Evolutionary conservation across 2,888 invertebrate species (phyloP), one percentile per base, ranked within the genome.

Genomic region (Tinea semifulvella): DNA sequence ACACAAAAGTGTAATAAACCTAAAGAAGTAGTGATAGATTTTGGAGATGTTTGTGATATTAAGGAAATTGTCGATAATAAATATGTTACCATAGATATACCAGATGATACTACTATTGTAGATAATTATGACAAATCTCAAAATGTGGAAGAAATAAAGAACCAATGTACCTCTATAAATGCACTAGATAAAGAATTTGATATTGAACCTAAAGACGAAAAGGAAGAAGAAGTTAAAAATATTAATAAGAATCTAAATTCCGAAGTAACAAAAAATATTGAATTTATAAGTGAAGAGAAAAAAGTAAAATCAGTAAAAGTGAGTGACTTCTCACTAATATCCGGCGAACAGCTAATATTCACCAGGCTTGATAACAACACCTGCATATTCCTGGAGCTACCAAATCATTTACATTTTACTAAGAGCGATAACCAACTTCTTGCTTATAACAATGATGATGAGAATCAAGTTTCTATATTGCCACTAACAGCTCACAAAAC

Each of bases 341-440:
- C 46, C 25, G 42, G 47, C 18, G 49, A 54, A 44, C 52, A 56
- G 44, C 57, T 56, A 46, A 48, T 62, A 40, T 49, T 65, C 51
- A 55, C 63, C 26, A 61, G 68, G 47, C 55, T 68, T 50, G 57
- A 65, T 55, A 65, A 66, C 54, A 69, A 67, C 54, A 61, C 73
- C 62, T 70, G 63, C 51, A 54, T 70, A 45, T 63, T 69, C 55
- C 58, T 72, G 64, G 69, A 72, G 53, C 57, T 68, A 52, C 67
- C 70, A 48, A 61, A 66, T 54, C 60, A 61, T 60, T 61, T 65
- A 51, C 17, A 14, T n/a, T 4, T 40, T 11, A 20, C 40, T 14
- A 22, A 40, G 22, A 40, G 13, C 36, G 10, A 36, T 36, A 36
- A 36, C 36, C 36, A 36, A 36, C 36, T 36, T 40, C 22, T 17